These are phyloP conservation scores for Phoebastria nigripes DNA, from an alignment of 2,797 vertebrate species.

Conservation along the genomic window DNA sequence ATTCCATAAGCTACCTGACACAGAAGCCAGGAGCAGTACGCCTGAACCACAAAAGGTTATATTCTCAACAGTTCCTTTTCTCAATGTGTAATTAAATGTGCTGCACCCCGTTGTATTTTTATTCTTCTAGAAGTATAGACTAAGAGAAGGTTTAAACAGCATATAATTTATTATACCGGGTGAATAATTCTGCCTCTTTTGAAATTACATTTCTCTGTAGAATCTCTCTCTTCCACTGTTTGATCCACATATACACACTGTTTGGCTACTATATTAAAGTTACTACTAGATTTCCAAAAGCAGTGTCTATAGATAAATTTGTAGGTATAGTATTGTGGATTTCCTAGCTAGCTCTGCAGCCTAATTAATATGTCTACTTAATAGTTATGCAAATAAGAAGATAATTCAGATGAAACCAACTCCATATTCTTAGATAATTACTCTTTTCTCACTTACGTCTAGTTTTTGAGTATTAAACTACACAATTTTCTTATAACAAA, in stretches of 20 bases:
- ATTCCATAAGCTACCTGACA: background rate
- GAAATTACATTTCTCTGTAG: background rate
- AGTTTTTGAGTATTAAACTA: slow-evolving; percentile 21
- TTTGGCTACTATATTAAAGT: background rate
- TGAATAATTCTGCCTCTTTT: background rate
- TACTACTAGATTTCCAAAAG: background rate
- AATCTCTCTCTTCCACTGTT: background rate
- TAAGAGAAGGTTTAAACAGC: background rate
- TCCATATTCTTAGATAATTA: background rate
- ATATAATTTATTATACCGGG: background rate
- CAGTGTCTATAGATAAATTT: background rate
- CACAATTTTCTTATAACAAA: background rate
- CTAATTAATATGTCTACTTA: background rate
- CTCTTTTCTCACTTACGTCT: background rate
- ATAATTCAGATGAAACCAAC: slow-evolving; percentile 28
- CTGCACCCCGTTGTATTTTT: background rate
- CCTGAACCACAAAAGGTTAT: background rate
- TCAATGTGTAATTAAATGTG: background rate
- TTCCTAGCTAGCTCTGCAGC: background rate
- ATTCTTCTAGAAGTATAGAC: background rate
- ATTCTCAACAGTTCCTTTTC: background rate
- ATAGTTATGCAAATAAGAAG: background rate
- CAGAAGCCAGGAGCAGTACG: background rate
- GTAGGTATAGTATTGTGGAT: background rate
- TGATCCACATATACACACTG: background rate